Conservation (phyloP, 1,140 invertebrate species). For the Heliconius himera region DNA sequence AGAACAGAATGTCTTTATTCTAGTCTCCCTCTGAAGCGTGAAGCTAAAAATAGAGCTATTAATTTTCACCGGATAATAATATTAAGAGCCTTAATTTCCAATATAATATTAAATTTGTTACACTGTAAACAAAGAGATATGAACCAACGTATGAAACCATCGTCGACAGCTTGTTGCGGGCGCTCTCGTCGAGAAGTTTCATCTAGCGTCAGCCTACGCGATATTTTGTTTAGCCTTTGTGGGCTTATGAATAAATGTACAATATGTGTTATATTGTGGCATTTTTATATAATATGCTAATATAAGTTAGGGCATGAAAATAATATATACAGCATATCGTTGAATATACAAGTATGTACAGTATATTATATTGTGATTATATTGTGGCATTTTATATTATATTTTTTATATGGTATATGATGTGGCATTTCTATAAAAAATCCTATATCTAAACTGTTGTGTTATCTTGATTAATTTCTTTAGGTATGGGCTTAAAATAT, state of each 20-base stretch:
- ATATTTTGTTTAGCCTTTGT: slow-evolving; percentile 19
- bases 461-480: too few species aligned
- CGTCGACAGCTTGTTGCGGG: slow-evolving; percentile 14
- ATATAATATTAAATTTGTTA: slow-evolving; percentile 7
- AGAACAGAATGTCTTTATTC: too few species aligned
- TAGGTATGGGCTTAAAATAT: too few species aligned
- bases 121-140: slow-evolving; percentile 11
- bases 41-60: neutral
- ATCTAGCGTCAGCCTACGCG: slow-evolving; percentile 13
- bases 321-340: too few species aligned
- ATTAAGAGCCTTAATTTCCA: neutral
- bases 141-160: slow-evolving; percentile 8
- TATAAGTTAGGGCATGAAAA: too few species aligned
- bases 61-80: neutral
- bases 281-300: neutral
- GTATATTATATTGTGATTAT: too few species aligned
- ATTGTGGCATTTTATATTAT: neutral
- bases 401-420: too few species aligned
- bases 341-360: slow-evolving; percentile 8
- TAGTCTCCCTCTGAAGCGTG: too few species aligned
- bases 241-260: slow-evolving; percentile 15
- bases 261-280: slow-evolving; percentile 6
- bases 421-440: too few species aligned
- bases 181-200: slow-evolving; percentile 16
- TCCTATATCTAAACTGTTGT: too few species aligned